Conservation (phyloP, 1,140 invertebrate species). For the Hestina assimilis region DNA sequence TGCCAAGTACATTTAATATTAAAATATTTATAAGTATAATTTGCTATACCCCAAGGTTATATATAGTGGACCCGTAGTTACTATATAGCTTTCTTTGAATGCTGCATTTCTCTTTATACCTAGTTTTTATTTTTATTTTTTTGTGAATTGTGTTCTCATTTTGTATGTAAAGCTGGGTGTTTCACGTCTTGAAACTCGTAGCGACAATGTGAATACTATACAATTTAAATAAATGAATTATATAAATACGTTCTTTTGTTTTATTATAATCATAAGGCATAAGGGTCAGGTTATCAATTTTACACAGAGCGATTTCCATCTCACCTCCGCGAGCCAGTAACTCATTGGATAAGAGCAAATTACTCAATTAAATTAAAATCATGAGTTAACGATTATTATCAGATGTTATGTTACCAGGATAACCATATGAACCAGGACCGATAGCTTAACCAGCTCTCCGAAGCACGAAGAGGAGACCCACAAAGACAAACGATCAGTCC, state of each 20-base stretch:
- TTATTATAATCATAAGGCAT: no score
- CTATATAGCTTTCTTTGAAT: constrained; percentile 68
- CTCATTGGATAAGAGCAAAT: not conserved
- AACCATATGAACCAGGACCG: no score
- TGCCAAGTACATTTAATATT: constrained; percentile 71
- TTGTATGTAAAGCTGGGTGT: constrained; percentile 73
- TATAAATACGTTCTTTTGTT: constrained; percentile 53
- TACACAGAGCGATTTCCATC: not conserved
- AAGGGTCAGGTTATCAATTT: no score
- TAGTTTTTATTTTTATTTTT: no score
- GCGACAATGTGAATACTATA: constrained; percentile 77
- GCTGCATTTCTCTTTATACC: constrained; percentile 71
- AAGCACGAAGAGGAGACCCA: no score
- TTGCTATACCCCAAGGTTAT: constrained; percentile 47
- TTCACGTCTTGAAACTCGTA: constrained; percentile 68
- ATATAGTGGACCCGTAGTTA: constrained; percentile 56
- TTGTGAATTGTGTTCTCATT: constrained; percentile 76
- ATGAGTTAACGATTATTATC: no score
- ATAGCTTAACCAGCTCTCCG: no score
- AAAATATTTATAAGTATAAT: constrained; percentile 60
- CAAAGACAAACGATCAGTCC: no score
- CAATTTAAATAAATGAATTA: constrained; percentile 79
- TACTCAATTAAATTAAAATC: no score
- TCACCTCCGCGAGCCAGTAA: not conserved
- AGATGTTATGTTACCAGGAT: no score